Evolutionary conservation across 92 coral and sea anemone genomes (phyloP).

Genomic region (Umimayanthus kanabou): DNA sequence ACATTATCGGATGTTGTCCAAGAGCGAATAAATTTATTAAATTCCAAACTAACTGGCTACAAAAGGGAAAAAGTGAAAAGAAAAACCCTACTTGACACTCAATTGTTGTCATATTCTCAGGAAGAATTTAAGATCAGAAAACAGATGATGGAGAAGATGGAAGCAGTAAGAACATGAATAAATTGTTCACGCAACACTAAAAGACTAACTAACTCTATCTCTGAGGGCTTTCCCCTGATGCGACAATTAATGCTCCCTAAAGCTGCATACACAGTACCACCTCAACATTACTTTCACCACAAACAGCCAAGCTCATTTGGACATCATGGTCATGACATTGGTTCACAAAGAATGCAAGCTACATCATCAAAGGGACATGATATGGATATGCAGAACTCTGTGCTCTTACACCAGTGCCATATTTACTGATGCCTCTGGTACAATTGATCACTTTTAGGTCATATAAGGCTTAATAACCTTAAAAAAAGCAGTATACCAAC

Average conservation of each 20-base stretch:
- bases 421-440: conserved; percentile 32
- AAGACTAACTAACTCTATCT: conserved; percentile 59
- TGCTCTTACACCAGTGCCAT: conserved; percentile 42
- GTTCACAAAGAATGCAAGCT: too few relatives aligned
- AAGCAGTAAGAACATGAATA: conserved; percentile 54
- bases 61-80: conserved; percentile 55
- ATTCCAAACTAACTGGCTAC: conserved; percentile 52
- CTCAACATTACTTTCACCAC: neutral
- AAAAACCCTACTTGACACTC: conserved; percentile 42
- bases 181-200: conserved; percentile 49
- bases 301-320: neutral
- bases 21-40: conserved; percentile 50
- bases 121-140: neutral
- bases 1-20: too few relatives aligned
- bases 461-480: too few relatives aligned
- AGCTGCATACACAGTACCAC: neutral
- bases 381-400: conserved; percentile 41
- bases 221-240: conserved; percentile 53
- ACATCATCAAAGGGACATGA: too few relatives aligned
- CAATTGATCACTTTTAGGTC: neutral
- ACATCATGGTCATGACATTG: too few relatives aligned
- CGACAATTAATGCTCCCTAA: conserved; percentile 26
- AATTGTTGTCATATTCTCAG: neutral
- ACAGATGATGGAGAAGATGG: conserved; percentile 59
- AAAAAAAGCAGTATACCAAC: too few relatives aligned